Evolutionary conservation across 2,113 vertebrate species (phyloP).

Genomic region (Plecotus auritus): DNA sequence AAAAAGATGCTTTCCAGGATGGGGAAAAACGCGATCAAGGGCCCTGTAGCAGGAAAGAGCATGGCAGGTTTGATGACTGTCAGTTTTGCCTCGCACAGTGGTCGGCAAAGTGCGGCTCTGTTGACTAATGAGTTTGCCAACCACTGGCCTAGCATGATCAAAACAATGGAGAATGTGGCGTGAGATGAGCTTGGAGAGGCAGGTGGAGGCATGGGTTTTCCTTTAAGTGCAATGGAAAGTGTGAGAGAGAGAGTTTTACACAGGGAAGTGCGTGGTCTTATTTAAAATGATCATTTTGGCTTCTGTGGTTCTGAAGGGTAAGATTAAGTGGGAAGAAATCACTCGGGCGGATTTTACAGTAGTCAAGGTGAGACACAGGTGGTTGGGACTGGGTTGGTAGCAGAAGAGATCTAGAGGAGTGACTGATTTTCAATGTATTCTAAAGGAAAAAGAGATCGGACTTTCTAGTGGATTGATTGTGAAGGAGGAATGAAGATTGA

Average conservation of each 20-base stretch:
- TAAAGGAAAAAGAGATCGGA: not conserved
- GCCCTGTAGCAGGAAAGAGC: not conserved
- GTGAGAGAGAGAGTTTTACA: not conserved
- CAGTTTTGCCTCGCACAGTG: not conserved
- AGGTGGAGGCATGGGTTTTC: not conserved
- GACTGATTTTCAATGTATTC: not conserved
- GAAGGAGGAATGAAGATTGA: not conserved
- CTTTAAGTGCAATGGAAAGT: not conserved
- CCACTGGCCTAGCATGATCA: not conserved
- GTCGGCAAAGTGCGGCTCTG: no score
- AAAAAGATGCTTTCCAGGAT: not conserved
- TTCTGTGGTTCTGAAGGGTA: not conserved
- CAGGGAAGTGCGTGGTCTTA: not conserved
- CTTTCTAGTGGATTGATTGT: not conserved
- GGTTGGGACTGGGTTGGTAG: not conserved
- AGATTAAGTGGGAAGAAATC: not conserved
- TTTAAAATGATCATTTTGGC: not conserved
- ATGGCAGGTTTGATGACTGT: not conserved
- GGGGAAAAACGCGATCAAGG: not conserved
- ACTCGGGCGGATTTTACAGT: not conserved
- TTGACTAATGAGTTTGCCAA: no score
- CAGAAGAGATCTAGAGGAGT: not conserved
- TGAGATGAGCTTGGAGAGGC: not conserved
- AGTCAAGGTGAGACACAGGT: not conserved
- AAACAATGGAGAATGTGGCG: not conserved